A percentile compares a stretch with the other conserved stretches of the same genome.
These are phyloP conservation scores for Beroe forskalii DNA, from an alignment of 37 sponge, comb jelly and placozoan genomes.

Conservation along the genomic window DNA sequence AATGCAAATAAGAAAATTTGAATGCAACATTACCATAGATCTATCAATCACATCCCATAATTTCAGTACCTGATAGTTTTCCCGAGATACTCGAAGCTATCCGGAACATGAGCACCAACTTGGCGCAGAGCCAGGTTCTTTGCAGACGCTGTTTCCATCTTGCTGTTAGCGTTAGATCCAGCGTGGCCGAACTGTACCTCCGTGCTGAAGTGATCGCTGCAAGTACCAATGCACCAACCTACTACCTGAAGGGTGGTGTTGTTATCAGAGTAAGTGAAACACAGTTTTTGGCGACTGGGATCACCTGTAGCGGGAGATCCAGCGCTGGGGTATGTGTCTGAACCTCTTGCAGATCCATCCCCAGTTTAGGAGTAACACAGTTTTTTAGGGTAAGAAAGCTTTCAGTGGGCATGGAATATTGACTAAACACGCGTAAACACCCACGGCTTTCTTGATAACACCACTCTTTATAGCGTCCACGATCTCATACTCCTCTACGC, in stretches of 20 bases:
- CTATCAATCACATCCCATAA: no score
- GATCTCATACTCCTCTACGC: constrained; percentile 89
- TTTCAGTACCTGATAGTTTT: constrained; percentile 77
- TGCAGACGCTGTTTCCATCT: constrained; percentile 85
- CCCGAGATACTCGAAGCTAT: constrained; percentile 89
- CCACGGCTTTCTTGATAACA: constrained; percentile 85
- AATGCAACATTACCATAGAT: no score
- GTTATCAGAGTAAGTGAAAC: no score
- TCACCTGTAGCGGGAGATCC: no score
- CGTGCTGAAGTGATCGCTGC: constrained; percentile 90
- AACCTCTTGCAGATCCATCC: no score
- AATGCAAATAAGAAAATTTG: not conserved
- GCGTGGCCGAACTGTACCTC: constrained; percentile 99
- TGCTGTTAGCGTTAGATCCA: constrained; percentile 89
- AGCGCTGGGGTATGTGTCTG: no score
- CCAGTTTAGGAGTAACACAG: no score
- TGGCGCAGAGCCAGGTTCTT: constrained; percentile 88
- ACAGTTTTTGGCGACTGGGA: no score
- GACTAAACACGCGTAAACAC: no score
- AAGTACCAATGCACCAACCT: constrained; percentile 97
- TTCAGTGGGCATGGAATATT: no score
- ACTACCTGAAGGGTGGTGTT: no score
- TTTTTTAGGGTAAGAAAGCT: no score
- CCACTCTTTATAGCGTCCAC: constrained; percentile 80
- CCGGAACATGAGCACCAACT: constrained; percentile 90